Conservation (phyloP, 2,797 vertebrate species). For the Okamejei kenojei region DNA sequence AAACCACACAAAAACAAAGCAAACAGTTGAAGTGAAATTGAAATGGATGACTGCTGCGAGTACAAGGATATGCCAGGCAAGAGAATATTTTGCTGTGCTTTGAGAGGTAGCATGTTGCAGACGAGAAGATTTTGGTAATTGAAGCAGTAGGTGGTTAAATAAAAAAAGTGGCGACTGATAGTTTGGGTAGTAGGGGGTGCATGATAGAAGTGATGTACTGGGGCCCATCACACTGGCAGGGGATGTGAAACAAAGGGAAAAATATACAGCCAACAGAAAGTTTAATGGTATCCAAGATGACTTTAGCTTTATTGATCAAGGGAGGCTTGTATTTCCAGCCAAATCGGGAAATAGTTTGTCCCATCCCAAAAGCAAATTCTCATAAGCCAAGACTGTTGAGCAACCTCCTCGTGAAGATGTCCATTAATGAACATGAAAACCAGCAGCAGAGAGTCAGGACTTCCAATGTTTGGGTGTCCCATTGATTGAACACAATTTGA, state of each 20-base stretch:
- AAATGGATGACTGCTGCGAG: background rate
- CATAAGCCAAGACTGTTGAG: background rate
- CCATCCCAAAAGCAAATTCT: background rate
- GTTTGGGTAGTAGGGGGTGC: too few relatives aligned
- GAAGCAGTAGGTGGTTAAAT: background rate
- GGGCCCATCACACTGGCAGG: background rate
- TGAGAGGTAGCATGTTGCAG: background rate
- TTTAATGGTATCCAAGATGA: background rate
- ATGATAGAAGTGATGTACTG: background rate
- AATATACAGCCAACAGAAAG: background rate
- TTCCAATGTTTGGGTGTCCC: background rate
- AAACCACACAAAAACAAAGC: background rate
- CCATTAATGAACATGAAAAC: background rate
- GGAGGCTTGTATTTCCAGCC: background rate
- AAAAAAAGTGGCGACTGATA: too few relatives aligned
- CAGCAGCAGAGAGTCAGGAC: background rate
- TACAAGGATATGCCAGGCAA: background rate
- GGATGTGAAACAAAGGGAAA: background rate
- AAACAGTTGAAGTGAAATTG: background rate
- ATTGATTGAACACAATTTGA: too few relatives aligned
- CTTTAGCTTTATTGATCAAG: background rate
- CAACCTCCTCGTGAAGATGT: background rate
- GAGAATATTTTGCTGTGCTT: background rate
- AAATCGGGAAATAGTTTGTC: background rate
- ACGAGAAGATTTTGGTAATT: background rate